Evolutionary conservation across 2,888 invertebrate species (phyloP).

Genomic region (Lithophane socia): DNA sequence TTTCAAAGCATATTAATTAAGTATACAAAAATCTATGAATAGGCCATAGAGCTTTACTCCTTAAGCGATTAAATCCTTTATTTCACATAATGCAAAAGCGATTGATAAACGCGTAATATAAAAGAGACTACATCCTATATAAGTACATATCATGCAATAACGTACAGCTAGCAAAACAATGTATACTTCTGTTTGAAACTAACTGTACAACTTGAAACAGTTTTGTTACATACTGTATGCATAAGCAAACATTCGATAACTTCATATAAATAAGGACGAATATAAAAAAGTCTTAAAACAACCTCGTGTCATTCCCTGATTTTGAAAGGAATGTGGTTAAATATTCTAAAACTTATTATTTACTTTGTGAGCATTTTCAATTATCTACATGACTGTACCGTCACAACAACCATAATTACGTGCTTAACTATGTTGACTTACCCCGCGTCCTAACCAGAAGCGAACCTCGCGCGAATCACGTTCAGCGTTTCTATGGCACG

Average conservation of each 20-base stretch:
- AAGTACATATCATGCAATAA: constrained; percentile 39
- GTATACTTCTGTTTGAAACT: constrained; percentile 18
- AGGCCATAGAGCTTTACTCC: not conserved
- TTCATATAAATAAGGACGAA: constrained; percentile 54
- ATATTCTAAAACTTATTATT: constrained; percentile 63
- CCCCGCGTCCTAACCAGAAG: not conserved
- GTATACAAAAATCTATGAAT: constrained; percentile 11
- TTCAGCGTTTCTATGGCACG: not conserved
- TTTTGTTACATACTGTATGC: constrained; percentile 17
- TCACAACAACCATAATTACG: constrained; percentile 3
- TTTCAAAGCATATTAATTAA: constrained; percentile 15
- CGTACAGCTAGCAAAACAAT: constrained; percentile 32
- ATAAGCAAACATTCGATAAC: constrained; percentile 18
- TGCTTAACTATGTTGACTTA: not conserved
- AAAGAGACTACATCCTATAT: constrained; percentile 28
- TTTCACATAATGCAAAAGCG: constrained; percentile 23
- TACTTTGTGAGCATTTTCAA: constrained; percentile 68
- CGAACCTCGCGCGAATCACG: not conserved
- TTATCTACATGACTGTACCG: constrained; percentile 55
- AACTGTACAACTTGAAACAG: constrained; percentile 16
- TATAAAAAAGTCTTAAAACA: constrained; percentile 57
- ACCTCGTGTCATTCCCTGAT: constrained; percentile 57
- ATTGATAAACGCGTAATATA: constrained; percentile 33
- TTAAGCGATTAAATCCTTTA: constrained; percentile 2
- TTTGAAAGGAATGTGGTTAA: constrained; percentile 65